Base-by-base conservation (phyloP, 2,113 vertebrate species). In the Paracanthobrama guichenoti region DNA sequence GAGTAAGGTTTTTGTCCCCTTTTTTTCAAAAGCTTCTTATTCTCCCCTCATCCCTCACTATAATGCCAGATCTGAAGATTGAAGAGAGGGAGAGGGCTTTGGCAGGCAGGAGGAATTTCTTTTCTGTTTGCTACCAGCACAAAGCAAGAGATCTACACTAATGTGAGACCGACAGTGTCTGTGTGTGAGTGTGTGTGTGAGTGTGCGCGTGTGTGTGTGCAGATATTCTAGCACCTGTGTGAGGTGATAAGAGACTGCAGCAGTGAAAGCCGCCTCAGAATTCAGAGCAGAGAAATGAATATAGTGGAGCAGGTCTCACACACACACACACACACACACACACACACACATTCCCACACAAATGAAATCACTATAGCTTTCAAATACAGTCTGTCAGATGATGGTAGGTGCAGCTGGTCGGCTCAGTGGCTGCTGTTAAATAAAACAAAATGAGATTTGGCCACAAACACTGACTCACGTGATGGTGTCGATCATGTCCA, bases 401-500 rank as follows among this genome's bases (percentile, higher is more conserved):
- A 79, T 26, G 14, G 14, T 28, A 79, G 57, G n/a, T 11, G 14
- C 28, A 39, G 20, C 74, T 77, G 20, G 50, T 50, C 28, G 6
- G 50, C 74, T 76, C 75, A 39, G 31, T 39, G 53, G 39, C 20
- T 39, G 20, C 20, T 59, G 53, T 59, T 59, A 59, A 57, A 59
- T 59, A 59, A 57, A 39, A 46, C 71, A n/a, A 26, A 83, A 28
- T 62, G 24, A 76, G n/a, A 50, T 31, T 31, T 31, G 22, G 16
- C 57, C 42, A 31, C 55, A 76, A 69, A 69, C 35, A 71, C 18
- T 55, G 18, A 55, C 94, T 93, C 87, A 95, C 94, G 94, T 93
- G 44, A 95, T 95, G 3, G 94, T 95, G 89, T 95, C 94, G 16
- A 95, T 95, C 94, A 95, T 95, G 87, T 95, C 94, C 67, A 95